A percentile compares a stretch with the other conserved stretches of the same genome.
phyloP scores from a whole-genome alignment of 2,888 invertebrate genomes.

The Invenusta paracnida region DNA sequence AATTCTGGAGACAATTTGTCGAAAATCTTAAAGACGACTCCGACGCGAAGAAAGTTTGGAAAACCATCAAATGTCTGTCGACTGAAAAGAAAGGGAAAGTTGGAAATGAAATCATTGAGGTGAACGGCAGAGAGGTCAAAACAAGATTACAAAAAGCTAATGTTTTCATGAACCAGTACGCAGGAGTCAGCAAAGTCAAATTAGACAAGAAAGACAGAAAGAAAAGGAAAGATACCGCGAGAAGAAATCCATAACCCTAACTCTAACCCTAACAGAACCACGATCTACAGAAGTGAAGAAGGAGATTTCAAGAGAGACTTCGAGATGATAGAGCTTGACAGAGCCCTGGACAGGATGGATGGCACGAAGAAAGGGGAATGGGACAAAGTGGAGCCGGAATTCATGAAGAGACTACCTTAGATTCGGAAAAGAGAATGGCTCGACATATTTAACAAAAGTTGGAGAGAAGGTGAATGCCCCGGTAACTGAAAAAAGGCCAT shows the following conservation, averaged over 20 bases:
- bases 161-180: neutral
- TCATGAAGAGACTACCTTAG: neutral
- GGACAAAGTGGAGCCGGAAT: neutral
- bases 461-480: neutral
- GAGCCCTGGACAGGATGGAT: neutral
- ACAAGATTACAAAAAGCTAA: neutral
- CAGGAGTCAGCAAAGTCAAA: neutral
- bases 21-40: neutral
- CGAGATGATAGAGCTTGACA: neutral
- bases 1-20: constrained; percentile 6
- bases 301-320: neutral
- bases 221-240: neutral
- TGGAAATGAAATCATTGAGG: neutral
- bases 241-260: no score
- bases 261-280: no score
- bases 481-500: no score
- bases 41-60: constrained; percentile 1
- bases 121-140: neutral
- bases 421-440: constrained; percentile 11
- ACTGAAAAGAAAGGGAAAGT: neutral
- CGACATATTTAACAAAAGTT: constrained; percentile 5
- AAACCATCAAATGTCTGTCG: constrained; percentile 24
- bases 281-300: neutral
- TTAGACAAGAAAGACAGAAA: neutral
- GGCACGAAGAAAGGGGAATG: neutral